Base-by-base conservation (phyloP, 2,888 invertebrate genomes). In the Chaitophorus viminalis region DNA sequence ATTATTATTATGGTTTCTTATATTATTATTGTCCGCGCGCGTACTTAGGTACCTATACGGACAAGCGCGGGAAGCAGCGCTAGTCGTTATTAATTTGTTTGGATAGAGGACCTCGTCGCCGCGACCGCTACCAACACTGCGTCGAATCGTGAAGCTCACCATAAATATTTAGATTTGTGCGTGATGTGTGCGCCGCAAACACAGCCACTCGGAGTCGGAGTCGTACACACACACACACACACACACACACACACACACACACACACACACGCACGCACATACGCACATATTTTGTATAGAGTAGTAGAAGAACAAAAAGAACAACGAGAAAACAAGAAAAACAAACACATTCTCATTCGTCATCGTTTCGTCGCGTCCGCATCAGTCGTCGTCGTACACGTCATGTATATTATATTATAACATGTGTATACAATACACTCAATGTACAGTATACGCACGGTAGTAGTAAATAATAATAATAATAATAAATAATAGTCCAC, bases 151-250 rank as follows among this genome's bases (percentile, higher is more conserved):
- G 83, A 65, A 76, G 83, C 75, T 39, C 60, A 60, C 60, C 83
- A 39, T 76, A 85, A 85, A 85, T 85, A 85, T 85, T 85, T 85
- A 77, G 84, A 85, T 85, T 77, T n/a, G 83, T 52, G n/a, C 76
- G 76, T 84, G 84, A 75, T 75, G 84, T 68, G 65, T 31, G 46
- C 31, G 46, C 70, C 33, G 82, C 33, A n/a, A 72, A 82, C 60
- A 72, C 60, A 31, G 65, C 60, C 76, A 68, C 82, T 84, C 68
- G 70, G 25, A 39, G 81, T 81, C 39, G 25, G 39, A 46, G 75
- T 31, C 29, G 76, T 17, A 25, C 39, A 14, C 36, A 75, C 36
- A 36, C 21, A 31, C 31, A 11, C 54, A 11, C 54, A 11, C 54
- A 54, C 4, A 11, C 54, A 54, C 54, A 54, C 14, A 11, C 14